phyloP scores from a whole-genome alignment of 2,113 vertebrate genomes.

The Pelusios castaneus region DNA sequence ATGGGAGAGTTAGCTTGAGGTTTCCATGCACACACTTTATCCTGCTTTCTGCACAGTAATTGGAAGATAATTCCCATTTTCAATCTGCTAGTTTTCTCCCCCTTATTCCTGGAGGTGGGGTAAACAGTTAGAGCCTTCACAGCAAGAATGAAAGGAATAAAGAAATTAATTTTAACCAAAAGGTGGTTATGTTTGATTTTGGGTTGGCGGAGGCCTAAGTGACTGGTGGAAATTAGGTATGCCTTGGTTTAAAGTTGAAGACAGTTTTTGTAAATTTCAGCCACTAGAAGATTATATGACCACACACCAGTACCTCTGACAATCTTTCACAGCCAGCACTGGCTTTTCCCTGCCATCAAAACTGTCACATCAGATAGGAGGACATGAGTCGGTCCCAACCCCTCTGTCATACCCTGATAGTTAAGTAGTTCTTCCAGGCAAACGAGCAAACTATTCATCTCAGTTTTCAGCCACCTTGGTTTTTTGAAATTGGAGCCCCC shows the following conservation, averaged over 20 bases:
- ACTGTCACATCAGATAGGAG: neutral
- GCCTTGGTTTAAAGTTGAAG: neutral
- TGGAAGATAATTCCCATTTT: neutral
- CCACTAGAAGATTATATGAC: constrained; percentile 40
- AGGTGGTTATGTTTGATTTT: too few species aligned
- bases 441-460: neutral
- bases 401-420: neutral
- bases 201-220: too few species aligned
- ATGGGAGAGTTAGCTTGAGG: accelerated
- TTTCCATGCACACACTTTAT: neutral
- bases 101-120: neutral
- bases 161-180: too few species aligned
- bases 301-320: neutral
- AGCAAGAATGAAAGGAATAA: neutral
- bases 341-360: neutral
- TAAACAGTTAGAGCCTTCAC: neutral
- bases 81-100: neutral
- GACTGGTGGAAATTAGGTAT: neutral
- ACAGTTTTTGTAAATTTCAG: neutral
- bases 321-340: neutral
- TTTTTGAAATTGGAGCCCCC: neutral
- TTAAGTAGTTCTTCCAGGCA: neutral
- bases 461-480: neutral
- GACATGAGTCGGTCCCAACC: neutral
- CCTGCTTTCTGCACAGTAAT: neutral